Evolutionary conservation across 2,888 invertebrate genomes (phyloP).

Genomic region (Epiblema foenella): DNA sequence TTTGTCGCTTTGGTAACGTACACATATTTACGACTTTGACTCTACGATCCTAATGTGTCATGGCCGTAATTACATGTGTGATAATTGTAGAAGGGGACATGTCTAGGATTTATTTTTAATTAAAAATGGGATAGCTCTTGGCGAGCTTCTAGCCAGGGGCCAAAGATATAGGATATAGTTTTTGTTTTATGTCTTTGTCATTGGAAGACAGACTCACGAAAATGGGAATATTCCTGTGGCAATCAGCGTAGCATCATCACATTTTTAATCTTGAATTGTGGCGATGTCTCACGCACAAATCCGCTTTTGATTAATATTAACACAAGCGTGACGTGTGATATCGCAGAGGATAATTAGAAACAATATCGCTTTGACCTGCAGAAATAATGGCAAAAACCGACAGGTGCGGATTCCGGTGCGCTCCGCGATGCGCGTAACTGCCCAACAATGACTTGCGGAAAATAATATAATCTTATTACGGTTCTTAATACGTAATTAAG

Average conservation of each 20-base stretch:
- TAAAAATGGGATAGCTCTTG: too few species aligned
- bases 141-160: too few species aligned
- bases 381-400: constrained; percentile 50
- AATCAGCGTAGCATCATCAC: background rate
- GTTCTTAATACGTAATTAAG: constrained; percentile 46
- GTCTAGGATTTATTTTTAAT: too few species aligned
- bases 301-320: background rate
- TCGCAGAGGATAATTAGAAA: background rate
- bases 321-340: background rate
- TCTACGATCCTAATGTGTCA: too few species aligned
- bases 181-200: too few species aligned
- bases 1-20: too few species aligned
- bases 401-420: constrained; percentile 66
- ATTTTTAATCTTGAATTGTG: background rate
- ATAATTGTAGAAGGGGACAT: too few species aligned
- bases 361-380: constrained; percentile 1
- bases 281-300: background rate
- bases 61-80: too few species aligned
- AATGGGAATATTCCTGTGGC: too few species aligned
- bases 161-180: too few species aligned
- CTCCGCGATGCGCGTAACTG: constrained; percentile 66
- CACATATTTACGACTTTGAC: too few species aligned
- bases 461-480: constrained; percentile 64
- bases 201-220: too few species aligned
- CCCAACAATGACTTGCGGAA: constrained; percentile 66